A percentile compares a stretch with the other conserved stretches of the same genome.
These are phyloP conservation scores for Melanotaenia trifasciata DNA, from an alignment of 2,797 vertebrate species.

Conservation along the genomic window DNA sequence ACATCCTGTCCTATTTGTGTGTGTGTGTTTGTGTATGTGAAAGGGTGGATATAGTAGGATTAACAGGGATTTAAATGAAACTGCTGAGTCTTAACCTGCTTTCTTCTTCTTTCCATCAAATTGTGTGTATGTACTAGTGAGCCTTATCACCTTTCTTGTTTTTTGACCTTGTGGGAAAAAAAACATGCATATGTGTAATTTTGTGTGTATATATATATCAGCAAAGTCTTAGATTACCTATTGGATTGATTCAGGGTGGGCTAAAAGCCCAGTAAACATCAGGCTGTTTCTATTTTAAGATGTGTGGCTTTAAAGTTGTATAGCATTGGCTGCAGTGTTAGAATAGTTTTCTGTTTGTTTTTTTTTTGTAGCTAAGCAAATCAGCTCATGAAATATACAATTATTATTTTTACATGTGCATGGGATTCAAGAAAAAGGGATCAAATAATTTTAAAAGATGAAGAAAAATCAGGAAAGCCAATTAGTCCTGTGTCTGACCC, in stretches of 20 bases:
- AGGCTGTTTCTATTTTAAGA: conserved; percentile 61
- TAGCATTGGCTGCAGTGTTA: conserved; percentile 14
- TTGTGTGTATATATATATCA: conserved; percentile 22
- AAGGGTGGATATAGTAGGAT: conserved; percentile 47
- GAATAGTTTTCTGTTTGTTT: conserved; percentile 4
- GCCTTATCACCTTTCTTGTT: conserved; percentile 24
- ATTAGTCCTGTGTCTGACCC: no score
- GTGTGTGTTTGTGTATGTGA: conserved; percentile 35
- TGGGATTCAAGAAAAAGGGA: background rate
- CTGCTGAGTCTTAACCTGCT: conserved; percentile 51
- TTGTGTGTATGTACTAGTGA: background rate
- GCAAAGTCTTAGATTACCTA: conserved; percentile 46
- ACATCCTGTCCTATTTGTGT: conserved; percentile 15
- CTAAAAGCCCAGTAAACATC: conserved; percentile 36
- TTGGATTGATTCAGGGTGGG: conserved; percentile 43
- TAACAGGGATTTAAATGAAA: conserved; percentile 62
- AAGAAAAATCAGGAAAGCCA: background rate
- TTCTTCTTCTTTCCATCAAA: conserved; percentile 23
- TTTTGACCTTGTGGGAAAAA: conserved; percentile 28
- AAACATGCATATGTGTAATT: conserved; percentile 31
- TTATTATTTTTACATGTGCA: background rate
- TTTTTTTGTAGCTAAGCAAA: background rate
- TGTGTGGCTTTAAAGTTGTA: conserved; percentile 37
- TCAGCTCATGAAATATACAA: background rate
- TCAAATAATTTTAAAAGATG: background rate